These are phyloP conservation scores for Limnephilus auricula DNA, from an alignment of 2,888 invertebrate species.

Conservation along the genomic window DNA sequence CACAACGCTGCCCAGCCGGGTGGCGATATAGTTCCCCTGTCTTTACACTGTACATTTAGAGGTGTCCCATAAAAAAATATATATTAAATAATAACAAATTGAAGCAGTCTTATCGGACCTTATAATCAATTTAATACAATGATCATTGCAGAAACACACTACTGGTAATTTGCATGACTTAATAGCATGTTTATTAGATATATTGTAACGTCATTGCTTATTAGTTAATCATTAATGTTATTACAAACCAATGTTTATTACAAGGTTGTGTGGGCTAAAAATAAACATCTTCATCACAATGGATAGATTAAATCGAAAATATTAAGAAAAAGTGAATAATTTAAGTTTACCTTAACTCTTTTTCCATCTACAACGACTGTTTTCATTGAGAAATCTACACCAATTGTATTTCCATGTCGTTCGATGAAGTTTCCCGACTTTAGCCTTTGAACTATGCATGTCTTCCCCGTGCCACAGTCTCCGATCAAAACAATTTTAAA, in stretches of 20 bases:
- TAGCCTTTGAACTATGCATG: conserved; percentile 96
- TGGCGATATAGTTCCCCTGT: no score
- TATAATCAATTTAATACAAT: neutral
- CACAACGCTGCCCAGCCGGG: no score
- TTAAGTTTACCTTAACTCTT: conserved; percentile 88
- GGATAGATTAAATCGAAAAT: neutral
- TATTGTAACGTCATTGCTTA: neutral
- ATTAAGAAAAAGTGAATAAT: neutral
- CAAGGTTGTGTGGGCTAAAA: conserved; percentile 44
- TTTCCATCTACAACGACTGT: conserved; percentile 95
- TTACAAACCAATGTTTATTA: conserved; percentile 7
- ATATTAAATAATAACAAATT: neutral
- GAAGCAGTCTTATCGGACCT: neutral
- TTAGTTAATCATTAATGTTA: conserved; percentile 32
- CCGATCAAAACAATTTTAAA: conserved; percentile 97
- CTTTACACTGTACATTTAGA: no score
- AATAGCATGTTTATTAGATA: neutral
- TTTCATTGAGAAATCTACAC: conserved; percentile 99
- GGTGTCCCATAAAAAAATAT: no score
- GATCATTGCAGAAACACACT: neutral
- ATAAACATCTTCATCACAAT: conserved; percentile 36
- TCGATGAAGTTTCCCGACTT: conserved; percentile 97
- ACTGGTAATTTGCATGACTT: neutral
- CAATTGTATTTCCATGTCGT: conserved; percentile 96
- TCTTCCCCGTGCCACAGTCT: conserved; percentile 94